Conservation (phyloP, 2,888 invertebrate genomes). For the Harmothoe impar region DNA sequence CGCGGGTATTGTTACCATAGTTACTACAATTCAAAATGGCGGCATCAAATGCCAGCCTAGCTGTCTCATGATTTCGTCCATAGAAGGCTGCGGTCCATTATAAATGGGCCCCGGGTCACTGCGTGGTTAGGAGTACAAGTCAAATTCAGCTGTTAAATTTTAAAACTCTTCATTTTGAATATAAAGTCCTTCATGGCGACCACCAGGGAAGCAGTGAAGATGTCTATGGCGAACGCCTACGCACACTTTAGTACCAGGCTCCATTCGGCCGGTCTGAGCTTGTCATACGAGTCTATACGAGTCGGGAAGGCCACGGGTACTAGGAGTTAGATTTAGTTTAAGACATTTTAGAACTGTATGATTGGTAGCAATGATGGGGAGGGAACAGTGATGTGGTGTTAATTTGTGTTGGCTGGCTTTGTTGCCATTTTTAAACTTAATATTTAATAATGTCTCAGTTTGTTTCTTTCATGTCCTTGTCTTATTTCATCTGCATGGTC, state of each 20-base stretch:
- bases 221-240: not conserved
- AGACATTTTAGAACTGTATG: no score
- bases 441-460: no score
- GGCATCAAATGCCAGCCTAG: constrained; percentile 43
- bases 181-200: not conserved
- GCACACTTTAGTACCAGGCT: not conserved
- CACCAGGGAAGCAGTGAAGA: not conserved
- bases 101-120: constrained; percentile 14
- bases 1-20: constrained; percentile 52
- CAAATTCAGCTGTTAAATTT: constrained; percentile 41
- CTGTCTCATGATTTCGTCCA: constrained; percentile 62
- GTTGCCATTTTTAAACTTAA: no score
- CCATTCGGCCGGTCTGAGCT: no score
- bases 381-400: no score
- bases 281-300: no score
- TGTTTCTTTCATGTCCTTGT: no score
- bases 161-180: not conserved
- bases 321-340: no score
- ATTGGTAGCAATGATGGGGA: no score
- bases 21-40: constrained; percentile 27
- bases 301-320: no score
- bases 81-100: not conserved
- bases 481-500: no score
- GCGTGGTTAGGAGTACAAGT: not conserved
- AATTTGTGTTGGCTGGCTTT: no score